Evolutionary conservation across 2,113 vertebrate genomes (phyloP).

Genomic region (Paratilapia polleni): DNA sequence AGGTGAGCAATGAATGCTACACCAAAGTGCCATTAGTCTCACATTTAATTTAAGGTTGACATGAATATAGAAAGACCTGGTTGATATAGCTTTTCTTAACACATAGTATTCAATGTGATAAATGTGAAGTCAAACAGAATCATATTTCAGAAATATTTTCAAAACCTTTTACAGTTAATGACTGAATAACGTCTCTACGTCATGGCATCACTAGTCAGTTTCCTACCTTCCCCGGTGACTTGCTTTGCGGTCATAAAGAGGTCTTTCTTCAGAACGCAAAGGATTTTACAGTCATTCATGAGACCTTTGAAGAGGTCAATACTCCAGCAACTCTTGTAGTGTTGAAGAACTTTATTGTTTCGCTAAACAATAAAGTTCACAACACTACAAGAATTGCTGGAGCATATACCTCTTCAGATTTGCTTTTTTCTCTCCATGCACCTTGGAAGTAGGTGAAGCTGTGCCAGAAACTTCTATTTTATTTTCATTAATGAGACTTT

Average conservation of each 20-base stretch:
- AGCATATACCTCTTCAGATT: too few species aligned
- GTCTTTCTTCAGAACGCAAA: neutral
- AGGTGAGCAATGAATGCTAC: neutral
- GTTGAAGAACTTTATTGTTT: too few species aligned
- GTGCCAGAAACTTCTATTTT: too few species aligned
- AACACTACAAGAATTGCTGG: too few species aligned
- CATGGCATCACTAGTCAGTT: neutral
- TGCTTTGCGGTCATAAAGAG: neutral
- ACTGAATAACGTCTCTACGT: neutral
- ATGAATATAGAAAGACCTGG: neutral
- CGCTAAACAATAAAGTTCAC: too few species aligned
- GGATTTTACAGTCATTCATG: neutral
- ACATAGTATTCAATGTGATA: neutral
- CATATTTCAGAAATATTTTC: slow-evolving; percentile 1
- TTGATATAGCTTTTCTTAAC: neutral
- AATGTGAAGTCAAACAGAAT: neutral
- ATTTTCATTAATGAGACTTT: too few species aligned
- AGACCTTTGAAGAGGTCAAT: too few species aligned
- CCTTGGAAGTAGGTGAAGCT: too few species aligned
- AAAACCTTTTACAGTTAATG: neutral
- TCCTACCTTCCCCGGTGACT: neutral
- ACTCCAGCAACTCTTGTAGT: too few species aligned
- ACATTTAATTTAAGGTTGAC: neutral
- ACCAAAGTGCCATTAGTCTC: neutral
- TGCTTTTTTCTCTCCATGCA: too few species aligned